Percentiles rank a stretch among this genome's conserved stretches.
These are phyloP conservation scores for Nephrocerus scutellatus DNA, from an alignment of 2,888 invertebrate species.

Conservation along the genomic window DNA sequence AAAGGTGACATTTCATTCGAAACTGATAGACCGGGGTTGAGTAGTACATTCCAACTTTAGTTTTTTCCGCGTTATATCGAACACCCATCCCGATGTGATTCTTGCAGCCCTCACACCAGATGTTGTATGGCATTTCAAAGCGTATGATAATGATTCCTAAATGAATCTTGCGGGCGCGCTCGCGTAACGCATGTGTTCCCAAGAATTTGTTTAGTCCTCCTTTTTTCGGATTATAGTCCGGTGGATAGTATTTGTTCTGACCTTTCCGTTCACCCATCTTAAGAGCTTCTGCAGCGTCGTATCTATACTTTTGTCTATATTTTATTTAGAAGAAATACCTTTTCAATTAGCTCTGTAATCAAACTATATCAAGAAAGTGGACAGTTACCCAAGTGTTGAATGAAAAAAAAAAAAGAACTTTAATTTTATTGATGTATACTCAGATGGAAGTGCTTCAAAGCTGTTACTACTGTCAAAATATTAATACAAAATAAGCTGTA, in stretches of 20 bases:
- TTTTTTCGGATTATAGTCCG: conserved; percentile 93
- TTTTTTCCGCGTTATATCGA: conserved; percentile 91
- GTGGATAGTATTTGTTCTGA: conserved; percentile 96
- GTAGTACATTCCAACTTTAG: conserved; percentile 94
- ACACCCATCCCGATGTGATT: conserved; percentile 99
- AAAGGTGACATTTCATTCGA: conserved; percentile 95
- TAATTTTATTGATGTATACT: no score
- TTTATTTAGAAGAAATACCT: no score
- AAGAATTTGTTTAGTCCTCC: conserved; percentile 92
- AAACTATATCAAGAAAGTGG: no score
- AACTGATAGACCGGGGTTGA: conserved; percentile 97
- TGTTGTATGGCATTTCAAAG: conserved; percentile 99
- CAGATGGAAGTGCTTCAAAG: no score
- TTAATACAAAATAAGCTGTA: no score
- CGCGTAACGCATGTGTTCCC: conserved; percentile 90
- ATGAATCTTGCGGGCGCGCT: conserved; percentile 90
- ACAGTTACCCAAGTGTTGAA: no score
- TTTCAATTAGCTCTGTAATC: no score
- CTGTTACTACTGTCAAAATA: no score
- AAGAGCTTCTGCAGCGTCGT: no score
- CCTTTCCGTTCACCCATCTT: conserved; percentile 99
- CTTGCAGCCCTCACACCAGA: conserved; percentile 97
- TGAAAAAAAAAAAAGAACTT: no score
- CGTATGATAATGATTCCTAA: conserved; percentile 75
- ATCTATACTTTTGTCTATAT: no score